These are phyloP conservation scores for Siniperca chuatsi DNA, from an alignment of 2,113 vertebrate genomes.

Conservation along the genomic window DNA sequence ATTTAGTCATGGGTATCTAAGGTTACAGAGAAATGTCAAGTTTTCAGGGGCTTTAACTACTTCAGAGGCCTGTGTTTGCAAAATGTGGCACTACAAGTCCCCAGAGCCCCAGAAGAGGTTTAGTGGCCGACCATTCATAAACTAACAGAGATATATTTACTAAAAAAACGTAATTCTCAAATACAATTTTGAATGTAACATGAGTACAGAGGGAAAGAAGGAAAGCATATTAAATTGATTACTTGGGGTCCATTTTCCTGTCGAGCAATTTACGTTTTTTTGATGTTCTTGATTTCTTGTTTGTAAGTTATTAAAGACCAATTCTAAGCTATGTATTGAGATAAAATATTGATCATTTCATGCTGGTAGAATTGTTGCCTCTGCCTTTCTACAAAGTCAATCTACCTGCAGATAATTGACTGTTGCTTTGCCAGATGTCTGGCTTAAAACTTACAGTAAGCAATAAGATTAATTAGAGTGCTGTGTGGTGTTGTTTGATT, in stretches of 20 bases:
- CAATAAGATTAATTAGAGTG: slow-evolving; percentile 37
- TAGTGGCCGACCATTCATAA: not conserved
- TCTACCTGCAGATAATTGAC: slow-evolving; percentile 15
- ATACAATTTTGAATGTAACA: not conserved
- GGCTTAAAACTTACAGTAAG: slow-evolving; percentile 29
- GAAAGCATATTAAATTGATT: not conserved
- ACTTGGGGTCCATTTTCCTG: not conserved
- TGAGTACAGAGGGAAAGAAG: not conserved
- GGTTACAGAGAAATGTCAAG: not conserved
- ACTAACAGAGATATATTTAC: not conserved
- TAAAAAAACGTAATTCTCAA: not conserved
- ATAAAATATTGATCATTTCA: slow-evolving; percentile 12
- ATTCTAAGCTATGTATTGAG: not conserved
- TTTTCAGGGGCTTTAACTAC: not conserved
- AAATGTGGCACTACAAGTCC: not conserved
- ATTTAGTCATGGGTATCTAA: not conserved
- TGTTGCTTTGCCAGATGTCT: slow-evolving; percentile 13
- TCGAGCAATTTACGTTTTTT: not conserved
- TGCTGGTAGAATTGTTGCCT: not conserved
- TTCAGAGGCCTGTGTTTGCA: not conserved
- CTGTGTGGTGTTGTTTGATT: slow-evolving; percentile 36
- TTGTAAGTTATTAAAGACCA: not conserved
- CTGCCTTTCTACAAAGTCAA: not conserved
- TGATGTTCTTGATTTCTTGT: not conserved
- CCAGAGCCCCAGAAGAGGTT: not conserved